phyloP scores from a whole-genome alignment of 2,113 vertebrate species.

The Scortum barcoo region DNA sequence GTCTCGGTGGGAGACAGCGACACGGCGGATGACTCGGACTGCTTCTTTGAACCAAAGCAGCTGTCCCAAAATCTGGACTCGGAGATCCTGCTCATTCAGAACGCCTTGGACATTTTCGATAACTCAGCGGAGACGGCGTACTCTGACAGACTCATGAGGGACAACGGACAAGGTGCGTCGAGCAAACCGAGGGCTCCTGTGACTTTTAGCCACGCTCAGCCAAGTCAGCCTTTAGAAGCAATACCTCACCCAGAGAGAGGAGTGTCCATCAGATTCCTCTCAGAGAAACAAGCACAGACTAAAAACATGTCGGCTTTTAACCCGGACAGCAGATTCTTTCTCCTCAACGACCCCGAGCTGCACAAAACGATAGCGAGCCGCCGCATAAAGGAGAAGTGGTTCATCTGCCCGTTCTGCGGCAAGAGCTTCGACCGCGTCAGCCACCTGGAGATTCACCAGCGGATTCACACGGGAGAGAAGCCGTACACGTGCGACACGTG shows the following conservation, averaged over 20 bases:
- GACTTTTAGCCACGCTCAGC: constrained; percentile 48
- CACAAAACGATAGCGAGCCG: constrained; percentile 51
- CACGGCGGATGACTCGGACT: constrained; percentile 63
- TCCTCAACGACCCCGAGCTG: constrained; percentile 44
- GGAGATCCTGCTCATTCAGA: constrained; percentile 76
- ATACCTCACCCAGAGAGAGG: constrained; percentile 38
- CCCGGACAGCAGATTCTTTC: constrained; percentile 50
- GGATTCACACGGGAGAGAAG: constrained; percentile 85
- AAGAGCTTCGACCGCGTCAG: constrained; percentile 86
- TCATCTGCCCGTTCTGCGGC: constrained; percentile 85
- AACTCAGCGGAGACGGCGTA: constrained; percentile 55
- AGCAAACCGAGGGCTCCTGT: constrained; percentile 49
- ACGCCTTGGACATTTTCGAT: constrained; percentile 73
- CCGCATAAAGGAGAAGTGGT: constrained; percentile 82
- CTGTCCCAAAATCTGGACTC: constrained; percentile 63
- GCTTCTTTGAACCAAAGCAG: constrained; percentile 69
- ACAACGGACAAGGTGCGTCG: constrained; percentile 39
- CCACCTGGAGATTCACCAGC: constrained; percentile 85
- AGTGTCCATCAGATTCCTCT: constrained; percentile 43
- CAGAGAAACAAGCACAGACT: constrained; percentile 48
- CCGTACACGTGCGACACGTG: constrained; percentile 79
- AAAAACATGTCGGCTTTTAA: constrained; percentile 45
- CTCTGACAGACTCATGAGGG: constrained; percentile 42
- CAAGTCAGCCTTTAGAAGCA: constrained; percentile 46
- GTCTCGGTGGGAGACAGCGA: constrained; percentile 63